Evolutionary conservation across 2,113 vertebrate genomes (phyloP), one percentile per base, ranked within the genome.

Genomic region (Conger conger): DNA sequence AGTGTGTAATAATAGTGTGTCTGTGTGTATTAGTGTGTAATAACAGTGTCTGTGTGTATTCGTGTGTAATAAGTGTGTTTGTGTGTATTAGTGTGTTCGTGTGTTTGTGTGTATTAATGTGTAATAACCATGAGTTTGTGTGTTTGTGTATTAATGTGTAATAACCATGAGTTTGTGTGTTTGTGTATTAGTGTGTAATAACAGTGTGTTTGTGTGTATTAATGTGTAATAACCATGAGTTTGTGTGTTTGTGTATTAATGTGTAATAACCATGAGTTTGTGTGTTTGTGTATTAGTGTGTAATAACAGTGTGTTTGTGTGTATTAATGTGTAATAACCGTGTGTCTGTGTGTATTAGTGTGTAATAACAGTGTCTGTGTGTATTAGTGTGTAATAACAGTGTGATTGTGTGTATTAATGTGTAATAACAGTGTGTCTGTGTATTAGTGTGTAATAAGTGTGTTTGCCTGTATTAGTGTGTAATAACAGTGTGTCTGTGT

Each of bases 141-240:
- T n/a, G n/a, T n/a, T n/a, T n/a, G n/a, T n/a, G n/a, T n/a, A n/a
- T n/a, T 7, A 9, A 16, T 53, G 50, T 53, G 50, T 53, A n/a
- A n/a, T n/a, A n/a, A n/a, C n/a, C n/a, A n/a, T n/a, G n/a, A n/a
- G 1, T 53, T 7, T 53, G 50, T 53, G 50, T 53, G 50, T 53
- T 7, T n/a, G n/a, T n/a, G n/a, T n/a, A n/a, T n/a, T n/a, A n/a
- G n/a, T n/a, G n/a, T n/a, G 73, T 76, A n/a, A n/a, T n/a, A n/a
- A n/a, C n/a, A n/a, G 68, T 45, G 68, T 83, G 82, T 76, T 3
- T 82, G 35, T 82, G 54, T 30, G 40, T 57, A 6, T 42, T 33
- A 40, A 27, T 53, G 82, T 15, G 18, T 20, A 17, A n/a, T n/a
- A n/a, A n/a, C n/a, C n/a, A 17, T 89, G 83, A 86, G 0, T 79